Evolutionary conservation across 2,797 vertebrate species (phyloP), one percentile per base, ranked within the genome.

Genomic region (Cheirogaleus major): DNA sequence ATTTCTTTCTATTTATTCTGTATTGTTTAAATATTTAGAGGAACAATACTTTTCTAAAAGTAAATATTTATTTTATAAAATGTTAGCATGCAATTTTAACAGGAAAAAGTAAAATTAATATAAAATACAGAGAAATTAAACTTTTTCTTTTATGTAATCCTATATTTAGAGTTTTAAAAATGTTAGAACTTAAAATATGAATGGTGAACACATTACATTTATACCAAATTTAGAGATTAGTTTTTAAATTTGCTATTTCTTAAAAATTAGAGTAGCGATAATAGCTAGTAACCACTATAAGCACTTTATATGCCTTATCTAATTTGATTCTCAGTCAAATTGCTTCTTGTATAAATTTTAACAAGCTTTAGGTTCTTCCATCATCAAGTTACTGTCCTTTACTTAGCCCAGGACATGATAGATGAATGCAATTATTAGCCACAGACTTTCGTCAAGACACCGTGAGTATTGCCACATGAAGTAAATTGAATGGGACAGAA

Each of bases 391-490:
- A 50, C 69, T 50, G 76, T 76, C 93, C 95, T 97, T 82, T 78
- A 93, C 25, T 59, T 90, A 97, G 97, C 80, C 67, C 72, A 59
- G 50, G 93, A 97, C 97, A 72, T 86, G 93, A 89, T 96, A 91
- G 96, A 98, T 98, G 97, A 98, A 95, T 98, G 97, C 94, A 97
- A 93, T 98, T 98, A 98, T 98, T 98, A 98, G 95, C 96, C 95
- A 72, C 89, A 95, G 97, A 97, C 96, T 97, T 97, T 95, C n/a
- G 93, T 97, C 43, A 61, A 97, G 95, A 90, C 65, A 87, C 88
- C 78, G 25, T 82, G 86, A 97, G 91, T 80, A 57, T 94, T 97
- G 97, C 92, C 97, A 92, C 97, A 96, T 80, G 91, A 98, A 93
- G 93, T 97, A 93, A 98, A 98, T 98, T 96, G 88, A 88, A 78